Base-by-base conservation (phyloP, 2,888 invertebrate species). In the Synanthedon myopaeformis region DNA sequence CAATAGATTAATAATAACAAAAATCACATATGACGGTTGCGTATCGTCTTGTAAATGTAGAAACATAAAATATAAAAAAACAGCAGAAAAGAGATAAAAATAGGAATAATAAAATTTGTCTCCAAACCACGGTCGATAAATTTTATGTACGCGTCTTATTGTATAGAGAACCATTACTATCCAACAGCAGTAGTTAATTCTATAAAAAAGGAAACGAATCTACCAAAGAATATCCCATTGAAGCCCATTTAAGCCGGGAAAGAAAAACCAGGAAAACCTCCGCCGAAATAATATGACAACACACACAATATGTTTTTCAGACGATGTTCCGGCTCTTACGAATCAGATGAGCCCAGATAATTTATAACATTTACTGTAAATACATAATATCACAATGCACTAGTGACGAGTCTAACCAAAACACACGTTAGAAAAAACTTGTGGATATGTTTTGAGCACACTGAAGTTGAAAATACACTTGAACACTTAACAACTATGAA, bases 221-320 rank as follows among this genome's bases (percentile, higher is more conserved):
- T 66, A 66, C 66, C 69, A 63, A 55, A 66, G 73, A 68, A 68
- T 63, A 72, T 74, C 72, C 76, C 70, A 70, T 35, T 35, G 67
- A 64, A 68, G 53, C 66, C 70, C 70, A 70, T 76, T 72, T 75
- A 67, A 74, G 70, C 72, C 74, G 71, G 72, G 78, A 75, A 78
- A 69, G 70, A 67, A 65, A 64, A 67, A 72, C 71, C 64, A 67
- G 67, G 74, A 68, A 74, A 76, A 76, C 75, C 72, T 74, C 69
- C 70, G 63, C 64, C 64, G 67, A 67, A 70, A 72, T 79, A 79
- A 79, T 78, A 80, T 78, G 74, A 72, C 35, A 35, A 35, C 72
- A 73, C 70, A 76, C 78, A 80, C 79, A 82, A 82, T 78, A 72
- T 72, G 70, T 65, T 71, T 63, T 67, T 67, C 72, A 69, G 70